Base-by-base conservation (phyloP, 2,888 invertebrate genomes). In the Cynaeus angustus region DNA sequence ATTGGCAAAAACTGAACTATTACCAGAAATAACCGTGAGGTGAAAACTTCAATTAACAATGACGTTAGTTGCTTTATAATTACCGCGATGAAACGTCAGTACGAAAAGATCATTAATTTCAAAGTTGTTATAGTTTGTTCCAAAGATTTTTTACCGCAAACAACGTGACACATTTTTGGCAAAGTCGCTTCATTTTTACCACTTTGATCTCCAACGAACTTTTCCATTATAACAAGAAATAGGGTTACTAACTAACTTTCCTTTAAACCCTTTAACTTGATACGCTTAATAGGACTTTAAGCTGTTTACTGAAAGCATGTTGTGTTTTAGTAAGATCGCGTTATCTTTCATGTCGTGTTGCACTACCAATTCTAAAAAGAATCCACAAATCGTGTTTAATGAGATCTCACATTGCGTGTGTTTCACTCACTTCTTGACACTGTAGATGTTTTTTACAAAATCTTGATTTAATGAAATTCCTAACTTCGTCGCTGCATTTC, bases 211-310 rank as follows among this genome's bases (percentile, higher is more conserved):
- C 6, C n/a, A 2, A 33, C 33, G 33, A 21, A 21, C 21, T 21
- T 33, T 33, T 7, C 33, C 9, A n/a, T 33, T 33, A n/a, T 6
- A 33, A 9, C 7, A 33, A 33, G 33, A 33, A 33, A 33, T n/a
- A n/a, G 33, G 33, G 33, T 33, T 33, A n/a, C n/a, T 33, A 33
- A 33, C 9, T 33, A 33, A 33, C 33, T 13, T 43, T 30, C 12
- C 52, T 30, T n/a, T 52, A 52, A 52, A 28, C 30, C 33, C 52
- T 13, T 52, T 28, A 52, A 30, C 26, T 12, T 9, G 33, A 33
- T 33, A 52, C 52, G 28, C 12, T 33, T 52, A 52, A 28, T 30
- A 28, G 12, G 21, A 28, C 52, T 13, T 28, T 46, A 46, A 52
- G 1, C 43, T 13, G 43, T 43, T 43, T 43, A 43, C 43, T 13